Conservation (phyloP, 2,797 vertebrate genomes). For the Anguilla anguilla region DNA sequence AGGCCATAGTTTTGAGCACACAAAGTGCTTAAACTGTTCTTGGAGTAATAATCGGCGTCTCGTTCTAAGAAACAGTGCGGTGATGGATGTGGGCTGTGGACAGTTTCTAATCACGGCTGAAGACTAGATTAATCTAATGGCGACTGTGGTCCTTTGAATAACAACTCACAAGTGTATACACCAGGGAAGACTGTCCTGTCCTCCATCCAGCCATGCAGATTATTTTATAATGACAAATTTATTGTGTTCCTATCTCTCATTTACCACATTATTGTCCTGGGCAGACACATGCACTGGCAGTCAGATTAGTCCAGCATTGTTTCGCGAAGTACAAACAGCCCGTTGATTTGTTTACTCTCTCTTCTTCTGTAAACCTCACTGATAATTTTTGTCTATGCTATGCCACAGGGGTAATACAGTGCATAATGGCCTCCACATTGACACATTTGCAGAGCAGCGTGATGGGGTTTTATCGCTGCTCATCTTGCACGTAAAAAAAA, state of each 20-base stretch:
- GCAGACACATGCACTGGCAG: neutral
- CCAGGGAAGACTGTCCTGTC: neutral
- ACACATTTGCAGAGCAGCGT: neutral
- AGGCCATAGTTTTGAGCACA: neutral
- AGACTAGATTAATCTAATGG: slow-evolving; percentile 21
- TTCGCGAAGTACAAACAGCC: slow-evolving; percentile 18
- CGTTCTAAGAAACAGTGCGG: neutral
- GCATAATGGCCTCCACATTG: neutral
- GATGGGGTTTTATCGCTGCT: neutral
- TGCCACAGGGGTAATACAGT: neutral
- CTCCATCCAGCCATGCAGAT: slow-evolving; percentile 8
- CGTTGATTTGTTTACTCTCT: neutral
- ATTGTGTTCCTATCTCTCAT: slow-evolving; percentile 2
- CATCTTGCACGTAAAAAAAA: neutral
- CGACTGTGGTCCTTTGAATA: slow-evolving; percentile 28
- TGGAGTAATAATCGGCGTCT: neutral
- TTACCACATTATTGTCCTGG: slow-evolving; percentile 20
- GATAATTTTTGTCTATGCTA: neutral
- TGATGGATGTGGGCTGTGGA: neutral
- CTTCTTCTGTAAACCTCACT: neutral
- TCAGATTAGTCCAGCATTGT: slow-evolving; percentile 19
- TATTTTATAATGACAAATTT: slow-evolving; percentile 24
- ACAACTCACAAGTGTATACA: slow-evolving; percentile 19
- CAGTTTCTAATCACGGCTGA: slow-evolving; percentile 11
- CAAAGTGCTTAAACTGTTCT: neutral